Evolutionary conservation across 53 echinoderm and acorn worm species (phyloP).

Genomic region (Apostichopus leukothele): DNA sequence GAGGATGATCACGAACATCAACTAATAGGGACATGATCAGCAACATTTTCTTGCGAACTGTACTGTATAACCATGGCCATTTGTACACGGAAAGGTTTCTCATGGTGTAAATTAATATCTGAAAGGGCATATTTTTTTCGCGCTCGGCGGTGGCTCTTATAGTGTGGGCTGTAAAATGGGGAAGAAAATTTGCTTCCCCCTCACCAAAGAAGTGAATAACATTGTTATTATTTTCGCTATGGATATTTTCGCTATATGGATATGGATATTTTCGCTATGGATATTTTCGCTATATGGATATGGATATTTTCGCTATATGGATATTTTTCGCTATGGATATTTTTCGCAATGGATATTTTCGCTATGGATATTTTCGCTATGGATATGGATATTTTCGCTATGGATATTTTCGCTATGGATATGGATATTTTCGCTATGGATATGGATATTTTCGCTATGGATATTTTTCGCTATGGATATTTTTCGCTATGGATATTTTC

Average conservation of each 20-base stretch:
- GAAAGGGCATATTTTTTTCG: background rate
- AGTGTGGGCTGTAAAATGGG: background rate
- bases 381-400: no score
- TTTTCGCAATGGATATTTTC: background rate
- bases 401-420: no score
- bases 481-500: background rate
- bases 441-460: no score
- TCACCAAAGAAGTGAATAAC: background rate
- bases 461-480: no score
- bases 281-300: no score
- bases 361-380: no score
- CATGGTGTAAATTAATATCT: background rate
- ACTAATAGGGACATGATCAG: background rate
- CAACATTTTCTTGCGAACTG: slow-evolving; percentile 15
- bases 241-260: no score
- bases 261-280: no score
- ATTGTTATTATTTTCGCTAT: background rate
- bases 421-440: no score
- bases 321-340: no score
- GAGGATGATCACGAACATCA: slow-evolving; percentile 42
- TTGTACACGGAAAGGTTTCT: slow-evolving; percentile 46
- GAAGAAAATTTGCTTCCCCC: background rate
- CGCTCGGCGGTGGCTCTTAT: background rate
- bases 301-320: no score
- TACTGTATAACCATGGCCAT: slow-evolving; percentile 42